phyloP scores from a whole-genome alignment of 2,797 vertebrate genomes.

The Pygocentrus nattereri region DNA sequence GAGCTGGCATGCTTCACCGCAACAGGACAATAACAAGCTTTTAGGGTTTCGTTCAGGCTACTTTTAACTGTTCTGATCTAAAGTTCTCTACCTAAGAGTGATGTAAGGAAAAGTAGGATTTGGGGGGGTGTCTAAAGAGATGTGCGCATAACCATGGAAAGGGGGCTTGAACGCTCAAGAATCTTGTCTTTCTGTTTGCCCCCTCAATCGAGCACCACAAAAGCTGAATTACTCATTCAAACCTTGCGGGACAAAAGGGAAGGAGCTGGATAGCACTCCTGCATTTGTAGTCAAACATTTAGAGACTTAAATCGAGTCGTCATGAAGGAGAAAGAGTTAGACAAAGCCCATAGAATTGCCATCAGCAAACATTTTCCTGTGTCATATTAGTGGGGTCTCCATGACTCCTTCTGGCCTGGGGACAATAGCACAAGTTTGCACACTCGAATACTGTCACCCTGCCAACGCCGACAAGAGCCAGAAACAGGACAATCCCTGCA shows the following conservation, averaged over 20 bases:
- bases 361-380: slow-evolving; percentile 99
- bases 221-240: slow-evolving; percentile 99
- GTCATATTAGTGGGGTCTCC: slow-evolving; percentile 99
- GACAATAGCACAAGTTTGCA: slow-evolving; percentile 99
- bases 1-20: slow-evolving; percentile 77
- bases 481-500: slow-evolving; percentile 94
- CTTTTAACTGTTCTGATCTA: slow-evolving; percentile 78
- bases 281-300: slow-evolving; percentile 99
- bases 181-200: slow-evolving; percentile 99
- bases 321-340: slow-evolving; percentile 99
- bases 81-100: slow-evolving; percentile 75
- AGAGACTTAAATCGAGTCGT: slow-evolving; percentile 99
- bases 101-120: slow-evolving; percentile 88
- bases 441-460: slow-evolving; percentile 99
- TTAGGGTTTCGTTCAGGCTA: slow-evolving; percentile 72
- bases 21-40: slow-evolving; percentile 76
- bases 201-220: slow-evolving; percentile 99
- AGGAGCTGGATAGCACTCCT: slow-evolving; percentile 98
- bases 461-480: slow-evolving; percentile 97
- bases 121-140: slow-evolving; percentile 86
- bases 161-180: slow-evolving; percentile 97
- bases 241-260: slow-evolving; percentile 93
- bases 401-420: slow-evolving; percentile 96
- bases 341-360: slow-evolving; percentile 99
- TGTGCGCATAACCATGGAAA: slow-evolving; percentile 99